A percentile compares a stretch with the other conserved stretches of the same genome.
Conservation (phyloP, 2,113 vertebrate genomes). For the Perccottus glenii region DNA sequence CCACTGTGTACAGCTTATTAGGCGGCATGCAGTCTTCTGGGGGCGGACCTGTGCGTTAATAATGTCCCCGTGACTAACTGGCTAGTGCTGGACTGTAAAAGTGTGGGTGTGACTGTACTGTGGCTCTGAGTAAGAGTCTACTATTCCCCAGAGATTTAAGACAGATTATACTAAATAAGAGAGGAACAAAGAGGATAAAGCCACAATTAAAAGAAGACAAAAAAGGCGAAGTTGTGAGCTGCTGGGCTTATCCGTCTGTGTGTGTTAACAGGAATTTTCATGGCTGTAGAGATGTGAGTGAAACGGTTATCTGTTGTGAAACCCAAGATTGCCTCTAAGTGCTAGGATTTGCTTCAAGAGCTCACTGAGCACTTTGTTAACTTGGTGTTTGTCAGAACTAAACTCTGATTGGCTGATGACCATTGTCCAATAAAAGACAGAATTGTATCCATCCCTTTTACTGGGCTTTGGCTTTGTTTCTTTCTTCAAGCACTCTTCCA, state of each 20-base stretch:
- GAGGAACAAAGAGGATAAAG: background rate
- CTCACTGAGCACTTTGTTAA: constrained; percentile 40
- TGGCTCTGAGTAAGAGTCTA: background rate
- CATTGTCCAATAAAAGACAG: constrained; percentile 10
- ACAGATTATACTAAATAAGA: background rate
- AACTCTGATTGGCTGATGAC: constrained; percentile 24
- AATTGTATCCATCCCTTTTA: constrained; percentile 1
- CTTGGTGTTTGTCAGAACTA: constrained; percentile 5
- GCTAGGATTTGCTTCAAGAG: constrained; percentile 35
- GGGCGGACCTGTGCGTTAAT: constrained; percentile 31
- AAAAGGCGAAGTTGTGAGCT: constrained; percentile 22
- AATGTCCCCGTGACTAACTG: constrained; percentile 31
- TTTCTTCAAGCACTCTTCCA: constrained; percentile 9
- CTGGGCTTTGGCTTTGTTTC: background rate
- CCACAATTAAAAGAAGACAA: constrained; percentile 28
- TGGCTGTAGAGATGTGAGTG: constrained; percentile 40
- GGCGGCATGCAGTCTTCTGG: constrained; percentile 23
- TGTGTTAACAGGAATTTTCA: constrained; percentile 53
- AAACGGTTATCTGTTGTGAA: constrained; percentile 63
- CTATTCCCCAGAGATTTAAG: background rate
- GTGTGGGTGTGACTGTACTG: constrained; percentile 8
- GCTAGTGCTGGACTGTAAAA: constrained; percentile 17
- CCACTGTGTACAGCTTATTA: constrained; percentile 42
- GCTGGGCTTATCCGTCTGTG: constrained; percentile 27
- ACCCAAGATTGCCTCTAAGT: constrained; percentile 46